Evolutionary conservation across 2,888 invertebrate species (phyloP), one percentile per base, ranked within the genome.

Genomic region (Tillus elongatus): DNA sequence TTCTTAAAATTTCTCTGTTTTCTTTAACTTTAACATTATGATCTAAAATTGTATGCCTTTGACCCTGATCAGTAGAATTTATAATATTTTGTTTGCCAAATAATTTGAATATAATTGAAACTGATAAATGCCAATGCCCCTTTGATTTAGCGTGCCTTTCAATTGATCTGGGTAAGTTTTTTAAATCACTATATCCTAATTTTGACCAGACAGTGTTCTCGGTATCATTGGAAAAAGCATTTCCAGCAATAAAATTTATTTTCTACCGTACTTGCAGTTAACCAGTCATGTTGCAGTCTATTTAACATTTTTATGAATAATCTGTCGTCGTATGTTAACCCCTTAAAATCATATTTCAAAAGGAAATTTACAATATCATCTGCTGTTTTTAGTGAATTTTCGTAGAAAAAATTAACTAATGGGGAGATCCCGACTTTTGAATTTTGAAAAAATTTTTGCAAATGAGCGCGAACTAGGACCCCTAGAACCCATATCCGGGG

Each of bases 251-350:
- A 19, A 8, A 19, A 19, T n/a, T n/a, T 19, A n/a, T 19, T 19
- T 6, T n/a, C 6, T 19, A 19, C 24, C n/a, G 24, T 6, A n/a
- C 24, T 19, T n/a, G 24, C 24, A 8, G 24, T 10, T 12, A 40
- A 36, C 30, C 12, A 13, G 10, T 14, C 10, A 19, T 26, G 10
- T 26, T 33, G n/a, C n/a, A n/a, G n/a, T n/a, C n/a, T n/a, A n/a
- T n/a, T n/a, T n/a, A n/a, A n/a, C n/a, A n/a, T n/a, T n/a, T n/a
- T n/a, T n/a, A n/a, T n/a, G n/a, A n/a, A n/a, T n/a, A n/a, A n/a
- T n/a, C n/a, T n/a, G n/a, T n/a, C n/a, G n/a, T n/a, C n/a, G n/a
- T n/a, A n/a, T n/a, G n/a, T n/a, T n/a, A n/a, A n/a, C n/a, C n/a
- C n/a, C n/a, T n/a, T n/a, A n/a, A n/a, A n/a, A n/a, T n/a, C n/a